Conservation (phyloP, 2,888 invertebrate genomes). For the Cylloceria caligata region DNA sequence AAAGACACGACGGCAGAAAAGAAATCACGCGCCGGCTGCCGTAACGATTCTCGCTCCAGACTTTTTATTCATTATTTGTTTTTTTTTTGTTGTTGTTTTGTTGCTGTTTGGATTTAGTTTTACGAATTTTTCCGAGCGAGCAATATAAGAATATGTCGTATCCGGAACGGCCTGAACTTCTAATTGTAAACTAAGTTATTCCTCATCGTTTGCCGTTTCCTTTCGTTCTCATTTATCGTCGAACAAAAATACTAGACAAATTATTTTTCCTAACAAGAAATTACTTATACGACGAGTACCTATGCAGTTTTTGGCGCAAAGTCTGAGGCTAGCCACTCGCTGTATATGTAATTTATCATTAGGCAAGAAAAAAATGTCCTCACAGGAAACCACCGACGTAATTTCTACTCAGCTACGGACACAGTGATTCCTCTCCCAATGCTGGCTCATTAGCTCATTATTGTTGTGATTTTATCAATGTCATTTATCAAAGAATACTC, state of each 20-base stretch:
- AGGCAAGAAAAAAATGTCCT: not conserved
- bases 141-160: slow-evolving; percentile 50
- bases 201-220: slow-evolving; percentile 10
- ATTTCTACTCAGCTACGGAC: slow-evolving; percentile 24
- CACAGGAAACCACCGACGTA: not conserved
- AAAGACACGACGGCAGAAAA: not conserved
- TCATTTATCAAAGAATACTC: slow-evolving; percentile 35
- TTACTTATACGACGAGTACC: not conserved
- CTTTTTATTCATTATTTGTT: slow-evolving; percentile 39
- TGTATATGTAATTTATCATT: no score
- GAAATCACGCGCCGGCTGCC: slow-evolving; percentile 16
- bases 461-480: slow-evolving; percentile 51
- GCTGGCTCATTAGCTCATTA: slow-evolving; percentile 24
- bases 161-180: slow-evolving; percentile 76
- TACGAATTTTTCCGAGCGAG: slow-evolving; percentile 52
- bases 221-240: not conserved
- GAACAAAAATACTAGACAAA: not conserved
- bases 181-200: slow-evolving; percentile 52
- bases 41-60: slow-evolving; percentile 33
- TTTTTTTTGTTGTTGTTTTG: no score
- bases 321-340: no score
- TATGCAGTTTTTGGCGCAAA: not conserved
- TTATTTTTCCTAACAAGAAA: not conserved
- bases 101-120: no score
- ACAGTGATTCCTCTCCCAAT: slow-evolving; percentile 26